Evolutionary conservation across 2,113 vertebrate genomes (phyloP), one percentile per base, ranked within the genome.

Genomic region (Calidris pugnax): DNA sequence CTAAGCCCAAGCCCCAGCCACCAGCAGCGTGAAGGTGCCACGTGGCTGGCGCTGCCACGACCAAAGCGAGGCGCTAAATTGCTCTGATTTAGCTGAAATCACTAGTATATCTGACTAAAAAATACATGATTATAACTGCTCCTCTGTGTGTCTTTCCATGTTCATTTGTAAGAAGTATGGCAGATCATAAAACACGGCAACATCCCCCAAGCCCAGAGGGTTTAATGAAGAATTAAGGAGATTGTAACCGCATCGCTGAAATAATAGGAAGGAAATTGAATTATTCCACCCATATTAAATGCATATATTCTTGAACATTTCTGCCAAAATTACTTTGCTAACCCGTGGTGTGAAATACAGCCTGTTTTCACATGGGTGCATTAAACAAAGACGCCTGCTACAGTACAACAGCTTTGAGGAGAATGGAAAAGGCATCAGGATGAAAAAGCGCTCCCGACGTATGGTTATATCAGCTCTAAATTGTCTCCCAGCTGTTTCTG

Each of bases 401-500:
- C 68, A 50, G 73, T 27, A 60, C 87, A 89, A 73, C 67, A 78
- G 97, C 95, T 97, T 94, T 84, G 96, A 89, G 57, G 95, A 69
- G 87, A 95, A 87, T 4, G 57, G 91, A 27, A 27, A 73, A 93
- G 81, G 76, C 95, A 94, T 97, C 90, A 79, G 95, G 87, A 96
- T 97, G 97, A 98, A 97, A 98, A 98, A 98, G 93, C 26, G 1
- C 82, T 72, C 92, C 95, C 19, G 2, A 87, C 37, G 85, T 95
- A 87, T 45, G 97, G 93, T 96, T 97, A 35, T 95, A 95, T 97
- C 97, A 85, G 97, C 92, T 91, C 97, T 86, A 97, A 98, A 98
- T 98, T 97, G 97, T 95, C 96, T 98, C 98, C 43, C 97, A 98
- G 98, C 97, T 98, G 98, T 97, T 98, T 83, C 96, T 90, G 93